Base-by-base conservation (phyloP, 2,888 invertebrate genomes). In the Campoplex capitator region DNA sequence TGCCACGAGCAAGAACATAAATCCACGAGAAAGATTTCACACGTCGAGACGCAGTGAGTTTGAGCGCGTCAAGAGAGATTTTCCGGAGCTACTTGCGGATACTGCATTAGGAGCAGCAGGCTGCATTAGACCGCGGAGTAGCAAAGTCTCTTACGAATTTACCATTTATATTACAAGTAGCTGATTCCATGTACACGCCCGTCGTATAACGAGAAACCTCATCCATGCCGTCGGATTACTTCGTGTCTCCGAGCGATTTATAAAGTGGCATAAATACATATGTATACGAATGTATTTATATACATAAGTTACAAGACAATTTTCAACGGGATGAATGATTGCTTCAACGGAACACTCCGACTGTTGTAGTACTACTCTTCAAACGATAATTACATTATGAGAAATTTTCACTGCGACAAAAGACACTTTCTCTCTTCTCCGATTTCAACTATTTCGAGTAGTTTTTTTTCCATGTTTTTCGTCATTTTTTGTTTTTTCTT, bases 61-160 rank as follows among this genome's bases (percentile, higher is more conserved):
- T 38, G 38, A 51, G 8, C 28, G 16, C 48, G 48, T 77, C 28
- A 2, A 28, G 32, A 51, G n/a, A 23, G 0, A 32, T 32, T 67
- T 38, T 7, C 16, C 18, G 16, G 9, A 38, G n/a, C 38, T 2
- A 67, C 42, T 67, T n/a, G 0, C 23, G 3, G 67, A 42, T 35
- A 28, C 58, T 58, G 58, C 58, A 62, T 62, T 62, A 62, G 23
- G 23, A 23, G 23, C 23, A 23, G 23, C 23, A 23, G 58, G 16
- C 58, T 32, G 58, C 58, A 62, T 62, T 62, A 62, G 58, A 38
- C 38, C 6, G 16, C 32, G 28, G 58, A 23, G 23, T 71, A 80
- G 83, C 73, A 67, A 76, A 68, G 75, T 83, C 35, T 32, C 56
- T 56, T 32, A 16, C 71, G 28, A 32, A 79, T 67, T 62, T 79